Base-by-base conservation (phyloP, 1,140 invertebrate genomes). In the Lepidurus arcticus region DNA sequence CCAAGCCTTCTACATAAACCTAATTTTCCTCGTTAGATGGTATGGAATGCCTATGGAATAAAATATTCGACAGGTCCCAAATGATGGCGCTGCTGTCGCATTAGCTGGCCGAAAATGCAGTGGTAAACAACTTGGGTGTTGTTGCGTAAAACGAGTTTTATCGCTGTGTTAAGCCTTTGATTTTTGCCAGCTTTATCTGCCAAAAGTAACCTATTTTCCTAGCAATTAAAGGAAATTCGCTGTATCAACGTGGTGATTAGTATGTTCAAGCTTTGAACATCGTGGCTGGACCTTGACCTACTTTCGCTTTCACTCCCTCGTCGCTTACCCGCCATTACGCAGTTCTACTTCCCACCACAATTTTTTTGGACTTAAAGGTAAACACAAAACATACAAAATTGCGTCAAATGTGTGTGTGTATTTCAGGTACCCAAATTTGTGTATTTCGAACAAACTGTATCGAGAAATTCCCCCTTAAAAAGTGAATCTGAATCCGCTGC, bases 301-400 rank as follows among this genome's bases (percentile, higher is more conserved):
- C 53, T 65, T 65, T 65, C 53, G 53, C 53, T 65, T 65, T 65
- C 53, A 65, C 53, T 65, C 53, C 53, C 34, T 34, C 53, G 53
- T 65, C 53, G 16, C 53, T 65, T 65, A 65, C 53, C 53, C 16
- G 53, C 53, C 53, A 65, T 65, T 65, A 65, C 53, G 53, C 53
- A 65, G 16, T 21, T 65, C 53, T 16, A 65, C 53, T 65, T 65
- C 53, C 53, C 53, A 65, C 13, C 53, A 65, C 13, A 65, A 65
- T 21, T 21, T 65, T 1, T 16, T 13, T 0, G 3, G 34, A 34
- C 34, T 34, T 34, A 4, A 3, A 34, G 34, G 34, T 34, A 34
- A 34, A 34, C 34, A 34, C 34, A 34, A 34, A 34, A 34, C 34
- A 34, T 34, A 34, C 34, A 3, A 34, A 34, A 34, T 34, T 34